Conservation (phyloP, 2,113 vertebrate genomes). For the Aldabrachelys gigantea region DNA sequence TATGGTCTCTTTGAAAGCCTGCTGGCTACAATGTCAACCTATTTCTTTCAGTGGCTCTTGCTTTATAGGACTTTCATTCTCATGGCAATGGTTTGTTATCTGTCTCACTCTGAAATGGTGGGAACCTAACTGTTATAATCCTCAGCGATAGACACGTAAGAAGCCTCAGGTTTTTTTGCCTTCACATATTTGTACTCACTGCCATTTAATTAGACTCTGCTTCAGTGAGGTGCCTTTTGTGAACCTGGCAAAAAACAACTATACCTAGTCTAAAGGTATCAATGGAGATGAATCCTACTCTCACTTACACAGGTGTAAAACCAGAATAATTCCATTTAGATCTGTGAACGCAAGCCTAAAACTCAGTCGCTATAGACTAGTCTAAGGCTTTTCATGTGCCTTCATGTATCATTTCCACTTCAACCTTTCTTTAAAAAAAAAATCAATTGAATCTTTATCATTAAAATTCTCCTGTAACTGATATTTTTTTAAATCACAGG, state of each 20-base stretch:
- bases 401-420: not conserved
- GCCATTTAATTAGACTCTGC: not conserved
- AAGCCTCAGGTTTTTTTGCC: not conserved
- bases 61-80: not conserved
- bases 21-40: not conserved
- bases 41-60: not conserved
- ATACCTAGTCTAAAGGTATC: not conserved
- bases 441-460: not conserved
- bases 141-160: not conserved
- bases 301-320: not conserved
- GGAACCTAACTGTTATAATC: not conserved
- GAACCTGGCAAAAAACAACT: not conserved
- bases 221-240: not conserved
- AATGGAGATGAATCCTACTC: not conserved
- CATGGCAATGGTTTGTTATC: not conserved
- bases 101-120: not conserved
- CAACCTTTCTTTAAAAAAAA: not conserved
- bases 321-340: not conserved
- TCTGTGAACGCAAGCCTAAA: not conserved
- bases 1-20: not conserved
- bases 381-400: not conserved
- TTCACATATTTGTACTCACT: not conserved
- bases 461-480: not conserved
- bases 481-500: not conserved
- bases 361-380: not conserved